phyloP scores from a whole-genome alignment of 2,797 vertebrate species.

The Benthosema pterotum region DNA sequence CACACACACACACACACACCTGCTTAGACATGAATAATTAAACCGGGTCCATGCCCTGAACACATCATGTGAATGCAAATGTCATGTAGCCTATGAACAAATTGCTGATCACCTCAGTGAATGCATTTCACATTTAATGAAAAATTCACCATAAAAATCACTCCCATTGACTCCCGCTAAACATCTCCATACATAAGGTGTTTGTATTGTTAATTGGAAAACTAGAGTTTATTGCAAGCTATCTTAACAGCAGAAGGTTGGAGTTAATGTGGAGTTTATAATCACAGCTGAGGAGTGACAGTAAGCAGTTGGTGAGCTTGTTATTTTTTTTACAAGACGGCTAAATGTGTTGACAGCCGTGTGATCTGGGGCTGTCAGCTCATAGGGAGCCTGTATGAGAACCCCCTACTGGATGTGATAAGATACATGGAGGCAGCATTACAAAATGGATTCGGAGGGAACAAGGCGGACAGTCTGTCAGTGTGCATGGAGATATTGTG shows the following conservation, averaged over 20 bases:
- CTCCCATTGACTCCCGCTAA: no score
- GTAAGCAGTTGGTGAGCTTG: constrained; percentile 36
- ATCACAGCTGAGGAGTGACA: constrained; percentile 18
- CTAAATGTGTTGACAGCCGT: constrained; percentile 28
- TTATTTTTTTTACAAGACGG: not conserved
- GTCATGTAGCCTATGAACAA: constrained; percentile 41
- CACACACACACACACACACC: constrained; percentile 13
- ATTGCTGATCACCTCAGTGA: constrained; percentile 43
- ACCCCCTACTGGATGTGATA: constrained; percentile 38
- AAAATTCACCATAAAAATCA: constrained; percentile 18
- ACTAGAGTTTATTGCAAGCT: not conserved
- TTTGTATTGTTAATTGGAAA: not conserved
- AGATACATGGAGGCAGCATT: constrained; percentile 19
- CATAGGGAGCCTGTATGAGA: constrained; percentile 36
- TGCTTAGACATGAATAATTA: constrained; percentile 76
- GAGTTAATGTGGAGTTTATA: constrained; percentile 1
- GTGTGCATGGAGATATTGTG: constrained; percentile 1
- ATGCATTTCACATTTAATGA: constrained; percentile 1
- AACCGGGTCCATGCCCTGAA: constrained; percentile 56
- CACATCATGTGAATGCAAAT: constrained; percentile 61
- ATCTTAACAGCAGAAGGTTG: constrained; percentile 8
- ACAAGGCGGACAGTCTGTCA: constrained; percentile 24
- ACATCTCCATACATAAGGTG: not conserved
- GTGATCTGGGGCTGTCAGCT: constrained; percentile 34
- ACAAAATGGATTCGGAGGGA: constrained; percentile 45